Evolutionary conservation across 2,113 vertebrate genomes (phyloP), one percentile per base, ranked within the genome.

Genomic region (Onychostruthus taczanowskii): DNA sequence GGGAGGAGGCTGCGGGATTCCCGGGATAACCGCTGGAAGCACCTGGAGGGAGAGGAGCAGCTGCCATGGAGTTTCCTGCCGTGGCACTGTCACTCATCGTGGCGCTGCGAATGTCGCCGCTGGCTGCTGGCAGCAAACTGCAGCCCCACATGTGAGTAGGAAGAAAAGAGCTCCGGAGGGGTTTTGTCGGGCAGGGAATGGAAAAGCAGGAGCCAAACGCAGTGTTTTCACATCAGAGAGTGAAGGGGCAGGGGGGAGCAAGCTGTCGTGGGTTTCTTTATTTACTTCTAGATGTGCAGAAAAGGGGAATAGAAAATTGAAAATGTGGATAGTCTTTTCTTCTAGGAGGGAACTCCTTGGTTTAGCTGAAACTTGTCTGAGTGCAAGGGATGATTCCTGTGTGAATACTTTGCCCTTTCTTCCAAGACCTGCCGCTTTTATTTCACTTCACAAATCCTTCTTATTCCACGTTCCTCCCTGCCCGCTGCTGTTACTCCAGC

Each of bases 101-200:
- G 3, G 43, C 59, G 0, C 16, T 93, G 78, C 37, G 2, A 35
- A 16, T 76, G 5, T 73, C 92, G 6, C 72, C 95, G 3, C 79
- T 95, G 35, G 94, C 97, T 43, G 78, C 97, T 85, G 98, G 92
- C 56, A 96, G 19, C 82, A 95, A 95, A 44, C 98, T 99, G 18
- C 98, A 98, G 62, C 97, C 98, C 3, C 95, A 98, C 49, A 99
- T 99, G 99, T 99, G 96, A 99, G 99, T 99, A 97, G 91, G 56
- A 19, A 28, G 23, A 8, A 58, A 58, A 37, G 59, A 50, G 35
- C 7, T 8, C 35, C 1, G 3, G 50, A 16, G 52, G 4, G 66
- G 35, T n/a, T 69, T 35, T 39, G 1, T 3, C 6, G 67, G 53
- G 84, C 24, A 21, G 64, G 68, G 73, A 46, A 1, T 52, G 5